Conservation (phyloP, 2,797 vertebrate species). For the Aulostomus chinensis region DNA sequence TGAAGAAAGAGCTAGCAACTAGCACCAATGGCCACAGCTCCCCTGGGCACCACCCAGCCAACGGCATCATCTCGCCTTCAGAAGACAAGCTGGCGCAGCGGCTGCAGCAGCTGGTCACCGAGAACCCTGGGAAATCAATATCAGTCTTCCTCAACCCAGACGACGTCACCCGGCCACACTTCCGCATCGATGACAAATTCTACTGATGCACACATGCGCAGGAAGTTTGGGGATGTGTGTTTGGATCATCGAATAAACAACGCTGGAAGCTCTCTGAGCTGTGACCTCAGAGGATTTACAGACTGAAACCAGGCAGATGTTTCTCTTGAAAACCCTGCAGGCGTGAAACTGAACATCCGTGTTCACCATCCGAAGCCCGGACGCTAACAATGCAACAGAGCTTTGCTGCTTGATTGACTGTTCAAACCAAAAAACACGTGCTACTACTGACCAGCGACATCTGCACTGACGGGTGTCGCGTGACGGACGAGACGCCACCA, state of each 20-base stretch:
- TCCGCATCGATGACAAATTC: conserved; percentile 87
- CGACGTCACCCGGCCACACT: conserved; percentile 84
- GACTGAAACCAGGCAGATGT: background rate
- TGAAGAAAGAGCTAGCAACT: conserved; percentile 77
- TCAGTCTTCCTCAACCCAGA: conserved; percentile 87
- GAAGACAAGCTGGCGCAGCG: conserved; percentile 81
- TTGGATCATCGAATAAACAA: background rate
- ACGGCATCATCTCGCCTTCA: conserved; percentile 70
- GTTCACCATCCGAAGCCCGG: conserved; percentile 3
- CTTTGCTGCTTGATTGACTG: conserved; percentile 49
- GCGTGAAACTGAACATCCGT: conserved; percentile 3
- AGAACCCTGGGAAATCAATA: conserved; percentile 86
- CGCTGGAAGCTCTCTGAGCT: background rate
- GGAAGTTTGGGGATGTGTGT: conserved; percentile 3
- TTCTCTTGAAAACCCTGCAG: background rate
- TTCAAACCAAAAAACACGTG: conserved; percentile 58
- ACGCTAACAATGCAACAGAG: background rate
- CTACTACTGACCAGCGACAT: conserved; percentile 16
- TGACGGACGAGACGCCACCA: conserved; percentile 41
- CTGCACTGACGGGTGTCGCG: background rate
- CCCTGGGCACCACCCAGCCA: conserved; percentile 60
- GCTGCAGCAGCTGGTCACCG: conserved; percentile 84
- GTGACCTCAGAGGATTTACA: background rate
- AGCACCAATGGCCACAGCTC: conserved; percentile 72
- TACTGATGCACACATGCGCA: conserved; percentile 64